Conservation (phyloP, 2,888 invertebrate species). For the Diadromus collaris region DNA sequence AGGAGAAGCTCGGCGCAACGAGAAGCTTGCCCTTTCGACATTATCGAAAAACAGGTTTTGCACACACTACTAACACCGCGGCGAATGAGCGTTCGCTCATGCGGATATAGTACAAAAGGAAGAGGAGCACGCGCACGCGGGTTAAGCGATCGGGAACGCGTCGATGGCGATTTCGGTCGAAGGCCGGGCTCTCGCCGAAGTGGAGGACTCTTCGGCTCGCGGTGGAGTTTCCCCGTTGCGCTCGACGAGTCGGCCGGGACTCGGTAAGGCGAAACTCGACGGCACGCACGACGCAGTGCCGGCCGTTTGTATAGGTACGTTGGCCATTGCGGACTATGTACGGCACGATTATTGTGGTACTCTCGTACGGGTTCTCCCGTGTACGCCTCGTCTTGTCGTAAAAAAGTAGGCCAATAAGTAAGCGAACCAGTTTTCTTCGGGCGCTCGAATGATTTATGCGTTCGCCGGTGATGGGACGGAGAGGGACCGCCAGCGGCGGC, state of each 20-base stretch:
- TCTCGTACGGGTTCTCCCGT: constrained; percentile 1
- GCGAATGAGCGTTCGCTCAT: constrained; percentile 42
- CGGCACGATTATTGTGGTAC: not conserved
- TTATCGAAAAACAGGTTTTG: constrained; percentile 72
- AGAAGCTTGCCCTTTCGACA: constrained; percentile 65
- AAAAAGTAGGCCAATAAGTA: constrained; percentile 74
- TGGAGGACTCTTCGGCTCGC: not conserved
- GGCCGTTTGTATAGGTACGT: too few relatives aligned
- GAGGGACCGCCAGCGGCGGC: constrained; percentile 54
- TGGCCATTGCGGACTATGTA: not conserved
- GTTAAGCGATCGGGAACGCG: constrained; percentile 52
- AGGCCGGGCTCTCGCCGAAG: constrained; percentile 40
- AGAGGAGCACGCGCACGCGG: constrained; percentile 43
- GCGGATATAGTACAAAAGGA: constrained; percentile 52
- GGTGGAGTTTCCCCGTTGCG: not conserved
- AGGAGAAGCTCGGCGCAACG: constrained; percentile 19
- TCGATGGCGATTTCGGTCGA: constrained; percentile 55
- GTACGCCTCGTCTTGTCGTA: constrained; percentile 46
- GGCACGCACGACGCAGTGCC: not conserved
- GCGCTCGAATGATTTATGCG: constrained; percentile 68
- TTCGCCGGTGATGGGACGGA: constrained; percentile 37
- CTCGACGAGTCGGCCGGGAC: not conserved
- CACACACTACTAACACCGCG: constrained; percentile 53
- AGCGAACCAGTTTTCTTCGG: constrained; percentile 71
- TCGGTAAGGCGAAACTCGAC: not conserved